Percentiles rank a stretch among this genome's conserved stretches.
Evolutionary conservation across 2,113 vertebrate species (phyloP).

Genomic region (Alouatta palliata): DNA sequence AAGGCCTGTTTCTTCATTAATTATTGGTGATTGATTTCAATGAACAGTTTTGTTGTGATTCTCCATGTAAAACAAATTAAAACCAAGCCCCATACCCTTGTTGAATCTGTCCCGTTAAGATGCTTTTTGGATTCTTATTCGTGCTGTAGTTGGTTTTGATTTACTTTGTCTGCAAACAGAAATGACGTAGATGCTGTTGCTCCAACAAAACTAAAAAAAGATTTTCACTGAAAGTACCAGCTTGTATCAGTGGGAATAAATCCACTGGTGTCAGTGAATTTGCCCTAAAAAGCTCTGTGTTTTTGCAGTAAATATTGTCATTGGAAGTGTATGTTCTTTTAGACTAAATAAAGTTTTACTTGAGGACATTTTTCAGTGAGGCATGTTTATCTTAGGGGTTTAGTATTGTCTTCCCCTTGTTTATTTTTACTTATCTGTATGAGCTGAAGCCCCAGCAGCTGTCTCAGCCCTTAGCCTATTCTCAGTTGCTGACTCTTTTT

Average conservation of each 20-base stretch:
- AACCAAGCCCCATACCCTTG: neutral
- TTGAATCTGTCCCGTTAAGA: neutral
- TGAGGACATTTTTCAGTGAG: neutral
- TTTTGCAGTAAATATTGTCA: slow-evolving; percentile 5
- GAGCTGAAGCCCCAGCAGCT: neutral
- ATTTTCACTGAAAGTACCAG: slow-evolving; percentile 38
- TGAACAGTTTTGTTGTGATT: neutral
- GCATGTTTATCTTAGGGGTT: neutral
- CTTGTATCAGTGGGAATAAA: slow-evolving; percentile 42
- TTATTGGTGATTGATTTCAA: neutral
- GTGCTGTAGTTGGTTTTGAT: slow-evolving; percentile 24
- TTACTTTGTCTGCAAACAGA: slow-evolving; percentile 51
- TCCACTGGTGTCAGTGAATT: neutral
- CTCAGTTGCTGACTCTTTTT: neutral
- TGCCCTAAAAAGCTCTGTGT: neutral
- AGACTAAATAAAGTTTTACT: neutral
- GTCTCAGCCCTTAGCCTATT: neutral
- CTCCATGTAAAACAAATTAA: neutral
- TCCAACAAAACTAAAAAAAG: neutral
- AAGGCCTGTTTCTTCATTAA: neutral
- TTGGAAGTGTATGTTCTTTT: neutral
- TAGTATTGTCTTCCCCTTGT: neutral
- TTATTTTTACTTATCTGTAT: neutral
- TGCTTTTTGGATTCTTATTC: slow-evolving; percentile 20
- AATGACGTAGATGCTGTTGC: slow-evolving; percentile 26